Base-by-base conservation (phyloP, 1,140 invertebrate species). In the Drosophila setifemur region DNA sequence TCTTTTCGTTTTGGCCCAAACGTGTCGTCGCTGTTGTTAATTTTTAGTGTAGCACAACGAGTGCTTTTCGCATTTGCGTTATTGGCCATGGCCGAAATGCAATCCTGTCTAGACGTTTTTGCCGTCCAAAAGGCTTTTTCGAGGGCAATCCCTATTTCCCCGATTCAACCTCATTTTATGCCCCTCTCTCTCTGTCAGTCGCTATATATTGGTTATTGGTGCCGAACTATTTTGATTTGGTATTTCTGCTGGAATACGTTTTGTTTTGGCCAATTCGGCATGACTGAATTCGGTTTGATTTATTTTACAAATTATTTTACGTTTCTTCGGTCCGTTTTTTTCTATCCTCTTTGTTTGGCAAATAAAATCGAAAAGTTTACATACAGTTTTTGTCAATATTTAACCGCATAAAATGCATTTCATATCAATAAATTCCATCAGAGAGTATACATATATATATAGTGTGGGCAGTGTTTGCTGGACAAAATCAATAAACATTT, bases 11-110 rank as follows among this genome's bases (percentile, higher is more conserved):
- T 58, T 71, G 71, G 42, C 71, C 58, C 12, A 39, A 66, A 64
- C 69, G 81, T 86, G 79, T 85, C 71, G 81, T 75, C 81, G 74
- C 71, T 61, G 75, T 67, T 85, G 81, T 86, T 85, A 85, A 85
- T 85, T 85, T 85, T 83, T 78, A 82, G 43, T 81, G 72, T 47
- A 47, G 52, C 48, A 47, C 43, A 26, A 64, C 42, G 42, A 66
- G 44, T 81, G 63, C 52, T 78, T 44, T 77, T 78, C 79, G 70
- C 79, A 74, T 85, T 83, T 83, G 79, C 73, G 85, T 78, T 83
- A 83, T 83, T 78, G 78, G 63, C 79, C 78, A 85, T 81, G 77
- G 54, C 67, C 63, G 60, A 60, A 61, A 53, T 53, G 33, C 40
- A 50, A 42, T 54, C 25, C 57, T 55, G 81, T 85, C 81, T 85